Percentiles rank a stretch among this genome's conserved stretches.
phyloP scores from a whole-genome alignment of 1,140 invertebrate species.

The Pollicipes pollicipes region DNA sequence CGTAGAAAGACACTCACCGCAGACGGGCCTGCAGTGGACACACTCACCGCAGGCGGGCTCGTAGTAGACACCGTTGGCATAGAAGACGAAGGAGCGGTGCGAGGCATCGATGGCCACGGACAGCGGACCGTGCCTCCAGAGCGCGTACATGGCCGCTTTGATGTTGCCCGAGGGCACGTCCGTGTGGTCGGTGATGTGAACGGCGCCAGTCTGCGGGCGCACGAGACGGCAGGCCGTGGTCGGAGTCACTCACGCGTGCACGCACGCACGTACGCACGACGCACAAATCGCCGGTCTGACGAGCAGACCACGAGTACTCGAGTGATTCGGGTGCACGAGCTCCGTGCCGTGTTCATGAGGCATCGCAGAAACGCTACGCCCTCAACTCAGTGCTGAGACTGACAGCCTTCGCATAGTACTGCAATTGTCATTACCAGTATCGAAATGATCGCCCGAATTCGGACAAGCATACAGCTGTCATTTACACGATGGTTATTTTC shows the following conservation, averaged over 20 bases:
- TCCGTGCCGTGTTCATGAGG: no score
- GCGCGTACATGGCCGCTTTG: conserved; percentile 46
- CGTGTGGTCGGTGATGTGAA: conserved; percentile 44
- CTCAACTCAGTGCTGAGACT: no score
- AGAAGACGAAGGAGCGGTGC: conserved; percentile 55
- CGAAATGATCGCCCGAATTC: no score
- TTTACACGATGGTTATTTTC: no score
- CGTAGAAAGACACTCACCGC: not conserved
- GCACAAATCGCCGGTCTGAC: no score
- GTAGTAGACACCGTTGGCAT: conserved; percentile 34
- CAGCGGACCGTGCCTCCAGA: conserved; percentile 76
- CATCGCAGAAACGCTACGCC: no score
- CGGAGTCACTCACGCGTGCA: conserved; percentile 7
- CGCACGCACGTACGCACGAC: conserved; percentile 9
- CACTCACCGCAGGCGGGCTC: not conserved
- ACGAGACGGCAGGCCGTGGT: no score
- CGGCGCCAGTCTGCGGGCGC: not conserved
- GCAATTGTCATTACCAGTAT: no score
- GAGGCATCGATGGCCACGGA: conserved; percentile 79
- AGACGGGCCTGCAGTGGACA: not conserved
- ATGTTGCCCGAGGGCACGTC: conserved; percentile 56
- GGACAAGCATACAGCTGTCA: no score
- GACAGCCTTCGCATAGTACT: no score
- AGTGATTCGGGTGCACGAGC: no score
- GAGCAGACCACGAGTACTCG: no score